These are phyloP conservation scores for Gouania willdenowi DNA, from an alignment of 2,797 vertebrate species.

Conservation along the genomic window DNA sequence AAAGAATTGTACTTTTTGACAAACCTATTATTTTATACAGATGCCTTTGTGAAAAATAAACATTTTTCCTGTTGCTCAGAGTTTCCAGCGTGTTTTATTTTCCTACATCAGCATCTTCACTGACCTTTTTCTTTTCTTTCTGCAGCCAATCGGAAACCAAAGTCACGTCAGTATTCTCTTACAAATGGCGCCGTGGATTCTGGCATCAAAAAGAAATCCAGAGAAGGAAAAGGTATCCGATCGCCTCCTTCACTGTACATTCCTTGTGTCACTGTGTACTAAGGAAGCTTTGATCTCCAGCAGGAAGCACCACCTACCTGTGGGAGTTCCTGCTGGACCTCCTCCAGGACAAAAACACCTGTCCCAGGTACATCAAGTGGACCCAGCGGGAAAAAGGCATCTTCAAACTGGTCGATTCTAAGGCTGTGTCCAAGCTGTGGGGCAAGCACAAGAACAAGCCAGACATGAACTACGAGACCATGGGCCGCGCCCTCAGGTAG, in stretches of 20 bases:
- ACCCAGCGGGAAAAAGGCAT: constrained; percentile 98
- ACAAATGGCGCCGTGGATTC: constrained; percentile 86
- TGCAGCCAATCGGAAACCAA: constrained; percentile 90
- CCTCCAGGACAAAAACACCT: constrained; percentile 98
- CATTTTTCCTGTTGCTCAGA: no score
- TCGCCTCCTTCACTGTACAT: no score
- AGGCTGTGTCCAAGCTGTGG: constrained; percentile 97
- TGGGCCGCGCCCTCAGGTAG: constrained; percentile 97
- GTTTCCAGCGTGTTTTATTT: no score
- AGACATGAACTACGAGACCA: constrained; percentile 99
- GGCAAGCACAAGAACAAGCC: constrained; percentile 99
- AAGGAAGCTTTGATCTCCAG: constrained; percentile 38
- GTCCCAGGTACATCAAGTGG: constrained; percentile 97
- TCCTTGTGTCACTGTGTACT: not conserved
- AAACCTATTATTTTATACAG: no score
- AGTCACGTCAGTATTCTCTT: constrained; percentile 80
- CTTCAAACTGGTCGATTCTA: constrained; percentile 97
- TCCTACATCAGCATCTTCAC: no score
- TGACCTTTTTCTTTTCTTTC: not conserved
- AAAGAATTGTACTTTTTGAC: no score
- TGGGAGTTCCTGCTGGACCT: constrained; percentile 98
- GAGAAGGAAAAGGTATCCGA: constrained; percentile 88
- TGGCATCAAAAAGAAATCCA: constrained; percentile 92
- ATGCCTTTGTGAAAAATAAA: no score
- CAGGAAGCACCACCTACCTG: constrained; percentile 92